These are phyloP conservation scores for Patella pellucida DNA, from an alignment of 2,888 invertebrate species.

Conservation along the genomic window DNA sequence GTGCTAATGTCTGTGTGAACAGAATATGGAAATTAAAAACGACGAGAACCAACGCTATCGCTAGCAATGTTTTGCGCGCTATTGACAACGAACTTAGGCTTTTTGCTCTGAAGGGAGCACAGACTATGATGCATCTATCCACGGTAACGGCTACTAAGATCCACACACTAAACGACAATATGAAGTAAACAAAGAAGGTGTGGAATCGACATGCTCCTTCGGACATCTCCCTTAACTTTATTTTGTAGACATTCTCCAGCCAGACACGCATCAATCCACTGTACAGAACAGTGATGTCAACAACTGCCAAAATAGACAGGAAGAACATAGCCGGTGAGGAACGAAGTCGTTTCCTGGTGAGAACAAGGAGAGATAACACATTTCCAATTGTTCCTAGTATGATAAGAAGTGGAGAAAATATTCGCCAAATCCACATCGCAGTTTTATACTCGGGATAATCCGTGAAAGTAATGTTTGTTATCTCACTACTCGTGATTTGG, in stretches of 20 bases:
- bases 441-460: constrained; percentile 24
- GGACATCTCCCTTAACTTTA: constrained; percentile 46
- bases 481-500: too few relatives aligned
- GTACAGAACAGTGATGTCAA: constrained; percentile 32
- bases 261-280: constrained; percentile 37
- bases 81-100: constrained; percentile 48
- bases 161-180: constrained; percentile 62
- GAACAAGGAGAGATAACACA: constrained; percentile 32
- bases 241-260: constrained; percentile 40
- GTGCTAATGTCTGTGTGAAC: constrained; percentile 50
- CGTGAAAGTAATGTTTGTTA: neutral
- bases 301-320: constrained; percentile 31
- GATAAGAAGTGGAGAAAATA: constrained; percentile 24
- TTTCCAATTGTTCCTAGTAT: constrained; percentile 34
- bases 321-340: constrained; percentile 35
- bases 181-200: constrained; percentile 60
- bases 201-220: constrained; percentile 58
- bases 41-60: constrained; percentile 35
- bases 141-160: constrained; percentile 61
- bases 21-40: constrained; percentile 61
- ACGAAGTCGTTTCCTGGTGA: constrained; percentile 26
- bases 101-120: constrained; percentile 56
- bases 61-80: constrained; percentile 43
- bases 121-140: constrained; percentile 62
- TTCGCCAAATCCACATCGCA: constrained; percentile 17